Base-by-base conservation (phyloP, 2,888 invertebrate species). In the Nomada ruficornis region DNA sequence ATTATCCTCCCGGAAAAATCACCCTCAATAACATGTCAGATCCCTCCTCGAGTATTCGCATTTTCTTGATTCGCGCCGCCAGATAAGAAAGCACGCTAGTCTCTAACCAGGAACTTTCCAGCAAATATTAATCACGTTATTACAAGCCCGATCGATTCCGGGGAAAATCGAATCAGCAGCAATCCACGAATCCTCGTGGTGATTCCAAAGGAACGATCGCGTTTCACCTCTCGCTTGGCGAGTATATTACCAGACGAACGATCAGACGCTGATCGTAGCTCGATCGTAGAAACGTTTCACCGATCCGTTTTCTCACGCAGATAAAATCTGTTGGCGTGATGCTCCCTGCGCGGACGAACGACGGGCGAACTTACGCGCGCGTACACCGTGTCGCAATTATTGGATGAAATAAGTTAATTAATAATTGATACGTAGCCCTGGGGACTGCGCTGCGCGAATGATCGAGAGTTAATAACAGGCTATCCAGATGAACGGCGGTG, bases 341-440 rank as follows among this genome's bases (percentile, higher is more conserved):
- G 44, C 65, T 52, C 75, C n/a, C 63, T 59, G 52, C 26, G 52
- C 36, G 44, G 3, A 55, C 18, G 52, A 47, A 42, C 65, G 60
- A 70, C 63, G 68, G 29, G 55, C 57, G 20, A 5, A 18, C 15
- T 15, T 0, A 20, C 62, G 36, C 11, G 42, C 70, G 36, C 60
- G 47, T 72, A 77, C 68, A 42, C 29, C 71, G 70, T 77, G 64
- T 86, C 74, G 82, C 80, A 86, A 86, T 84, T 80, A 86, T 86
- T 84, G 72, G 52, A 36, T 74, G 80, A 77, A 83, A 86, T 86
- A 86, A 84, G 84, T 86, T 84, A 86, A 86, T 86, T 86, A 83
- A 84, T 84, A 84, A 86, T 76, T 64, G 75, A 82, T 64, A 68
- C 63, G 74, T 62, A 64, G 57, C 52, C 60, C 52, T 57, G 62